Base-by-base conservation (phyloP, 2,113 vertebrate species). In the Speoplatyrhinus poulsoni region DNA sequence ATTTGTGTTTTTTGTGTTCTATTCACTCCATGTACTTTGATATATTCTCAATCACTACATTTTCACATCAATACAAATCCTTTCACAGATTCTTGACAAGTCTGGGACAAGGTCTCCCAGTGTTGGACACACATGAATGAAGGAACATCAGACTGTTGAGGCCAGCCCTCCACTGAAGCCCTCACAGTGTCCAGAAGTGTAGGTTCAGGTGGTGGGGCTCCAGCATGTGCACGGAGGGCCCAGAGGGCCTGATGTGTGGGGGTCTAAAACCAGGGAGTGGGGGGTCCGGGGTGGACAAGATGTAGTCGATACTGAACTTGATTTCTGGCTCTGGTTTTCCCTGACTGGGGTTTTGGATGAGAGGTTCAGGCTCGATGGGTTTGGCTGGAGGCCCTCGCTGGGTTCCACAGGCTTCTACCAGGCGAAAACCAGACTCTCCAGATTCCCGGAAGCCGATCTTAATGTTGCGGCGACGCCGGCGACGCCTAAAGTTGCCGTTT, bases 251-350 rank as follows among this genome's bases (percentile, higher is more conserved):
- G 13, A 81, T 62, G 48, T 84, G 86, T 0, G 92, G 91, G 48
- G 91, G 73, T 72, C 92, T 91, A 71, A 94, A 88, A 13, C 88
- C 90, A 0, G 94, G 91, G 41, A 89, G 64, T 2, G 95, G 95
- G 46, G 96, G 96, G 81, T 95, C 94, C 0, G 97, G 95, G 6
- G 96, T 90, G 33, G 98, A 99, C 0, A 99, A 94, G 83, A 99
- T 99, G 91, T 97, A 97, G 90, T 99, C 98, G 32, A 99, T 98
- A 88, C 98, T 99, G 72, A 99, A 99, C 89, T 98, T 99, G 84
- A 99, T 95, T 92, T 95, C 95, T 0, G 94, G 91, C 65, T 94
- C 94, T 0, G 93, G 89, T 86, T 95, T 97, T 26, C 91, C 89
- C 32, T 80, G 79, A 12, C 81, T 50, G 5, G 90, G 79, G 60